Percentiles rank a stretch among this genome's conserved stretches.
These are phyloP conservation scores for Aldabrachelys gigantea DNA, from an alignment of 2,113 vertebrate species.

Conservation along the genomic window DNA sequence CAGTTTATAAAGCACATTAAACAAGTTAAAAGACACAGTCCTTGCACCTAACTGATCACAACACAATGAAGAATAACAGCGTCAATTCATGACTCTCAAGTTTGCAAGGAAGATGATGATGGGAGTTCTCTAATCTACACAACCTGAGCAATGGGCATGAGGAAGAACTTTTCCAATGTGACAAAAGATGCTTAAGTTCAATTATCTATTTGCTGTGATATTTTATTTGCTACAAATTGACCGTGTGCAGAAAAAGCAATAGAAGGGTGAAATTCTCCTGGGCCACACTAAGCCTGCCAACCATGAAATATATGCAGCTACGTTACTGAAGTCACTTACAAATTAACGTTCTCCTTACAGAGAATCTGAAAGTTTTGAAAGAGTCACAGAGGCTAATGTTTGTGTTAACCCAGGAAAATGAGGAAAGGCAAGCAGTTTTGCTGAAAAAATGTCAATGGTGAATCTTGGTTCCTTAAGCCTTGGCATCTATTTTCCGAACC, in stretches of 20 bases:
- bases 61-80: background rate
- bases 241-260: slow-evolving; percentile 61
- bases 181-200: slow-evolving; percentile 47
- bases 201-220: slow-evolving; percentile 42
- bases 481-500: background rate
- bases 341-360: slow-evolving; percentile 65
- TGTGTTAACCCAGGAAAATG: slow-evolving; percentile 42
- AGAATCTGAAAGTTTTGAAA: slow-evolving; percentile 65
- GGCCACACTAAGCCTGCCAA: slow-evolving; percentile 66
- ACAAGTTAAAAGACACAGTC: too few species aligned
- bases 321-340: slow-evolving; percentile 61
- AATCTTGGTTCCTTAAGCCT: background rate
- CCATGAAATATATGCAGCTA: slow-evolving; percentile 69
- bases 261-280: slow-evolving; percentile 67
- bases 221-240: slow-evolving; percentile 75
- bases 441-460: slow-evolving; percentile 12
- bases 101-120: background rate
- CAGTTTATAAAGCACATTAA: too few species aligned
- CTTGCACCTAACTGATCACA: background rate
- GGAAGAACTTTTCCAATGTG: background rate
- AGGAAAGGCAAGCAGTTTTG: slow-evolving; percentile 13
- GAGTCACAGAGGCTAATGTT: slow-evolving; percentile 45
- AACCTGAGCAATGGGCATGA: background rate
- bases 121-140: background rate
- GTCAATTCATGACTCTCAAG: background rate